phyloP scores from a whole-genome alignment of 2,113 vertebrate genomes.

The Castor canadensis region DNA sequence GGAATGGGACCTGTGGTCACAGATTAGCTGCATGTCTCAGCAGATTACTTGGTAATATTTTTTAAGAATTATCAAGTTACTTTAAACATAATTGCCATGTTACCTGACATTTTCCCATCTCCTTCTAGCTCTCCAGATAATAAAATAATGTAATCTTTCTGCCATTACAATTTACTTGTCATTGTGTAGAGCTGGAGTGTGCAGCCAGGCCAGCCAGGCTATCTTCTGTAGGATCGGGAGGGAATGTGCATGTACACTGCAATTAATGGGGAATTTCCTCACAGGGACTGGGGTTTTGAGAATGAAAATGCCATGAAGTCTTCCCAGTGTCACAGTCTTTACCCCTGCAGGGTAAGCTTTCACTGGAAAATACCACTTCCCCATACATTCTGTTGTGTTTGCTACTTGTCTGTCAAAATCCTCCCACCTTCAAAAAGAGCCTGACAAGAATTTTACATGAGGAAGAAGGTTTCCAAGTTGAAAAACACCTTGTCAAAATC shows the following conservation, averaged over 20 bases:
- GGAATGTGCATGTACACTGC: not conserved
- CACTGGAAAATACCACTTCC: not conserved
- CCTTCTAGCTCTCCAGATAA: not conserved
- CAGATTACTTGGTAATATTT: slow-evolving; percentile 45
- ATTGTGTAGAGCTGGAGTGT: no score
- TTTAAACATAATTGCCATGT: slow-evolving; percentile 63
- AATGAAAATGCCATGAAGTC: not conserved
- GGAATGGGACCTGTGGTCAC: slow-evolving; percentile 39
- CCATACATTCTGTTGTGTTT: not conserved
- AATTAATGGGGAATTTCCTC: slow-evolving; percentile 56
- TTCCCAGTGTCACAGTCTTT: no score
- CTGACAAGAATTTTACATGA: not conserved
- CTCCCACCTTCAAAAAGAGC: not conserved
- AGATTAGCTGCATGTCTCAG: slow-evolving; percentile 46
- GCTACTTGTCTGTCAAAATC: not conserved
- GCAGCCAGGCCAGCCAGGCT: no score
- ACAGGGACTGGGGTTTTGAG: slow-evolving; percentile 10
- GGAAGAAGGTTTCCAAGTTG: slow-evolving; percentile 17
- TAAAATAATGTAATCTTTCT: slow-evolving; percentile 33
- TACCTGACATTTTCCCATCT: slow-evolving; percentile 62
- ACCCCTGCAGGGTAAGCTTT: not conserved
- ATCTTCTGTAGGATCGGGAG: slow-evolving; percentile 29
- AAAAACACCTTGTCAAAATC: slow-evolving; percentile 47
- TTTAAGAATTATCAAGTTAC: slow-evolving; percentile 71
- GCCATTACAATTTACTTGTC: not conserved